These are phyloP conservation scores for Oikopleura vanhoeffeni DNA, from an alignment of 23 tunicate genomes.

Conservation along the genomic window DNA sequence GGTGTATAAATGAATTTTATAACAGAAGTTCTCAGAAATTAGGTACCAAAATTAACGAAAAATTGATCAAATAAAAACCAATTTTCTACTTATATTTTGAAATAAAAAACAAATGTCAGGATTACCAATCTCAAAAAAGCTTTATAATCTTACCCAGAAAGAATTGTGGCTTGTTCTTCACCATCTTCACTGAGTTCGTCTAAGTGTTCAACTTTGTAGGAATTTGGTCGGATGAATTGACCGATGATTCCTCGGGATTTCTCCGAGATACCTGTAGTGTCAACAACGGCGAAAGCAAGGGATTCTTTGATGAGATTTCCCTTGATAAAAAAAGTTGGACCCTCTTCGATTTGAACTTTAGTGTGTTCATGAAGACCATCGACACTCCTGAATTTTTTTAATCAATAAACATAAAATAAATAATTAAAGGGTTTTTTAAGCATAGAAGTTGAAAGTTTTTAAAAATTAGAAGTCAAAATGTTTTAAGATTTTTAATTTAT, in stretches of 20 bases:
- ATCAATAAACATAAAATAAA: too few relatives aligned
- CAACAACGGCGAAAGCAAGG: background rate
- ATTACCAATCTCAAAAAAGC: too few relatives aligned
- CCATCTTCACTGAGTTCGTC: background rate
- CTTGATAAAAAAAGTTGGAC: conserved; percentile 1
- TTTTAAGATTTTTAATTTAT: too few relatives aligned
- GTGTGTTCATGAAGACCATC: conserved; percentile 12
- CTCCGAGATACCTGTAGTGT: background rate
- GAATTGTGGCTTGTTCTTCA: background rate
- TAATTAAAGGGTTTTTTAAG: too few relatives aligned
- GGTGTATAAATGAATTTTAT: too few relatives aligned
- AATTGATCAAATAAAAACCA: background rate
- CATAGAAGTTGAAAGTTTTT: too few relatives aligned
- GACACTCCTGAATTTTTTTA: too few relatives aligned
- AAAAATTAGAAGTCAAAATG: too few relatives aligned
- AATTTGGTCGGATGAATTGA: background rate
- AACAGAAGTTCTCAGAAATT: too few relatives aligned
- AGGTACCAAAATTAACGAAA: background rate
- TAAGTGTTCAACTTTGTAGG: background rate
- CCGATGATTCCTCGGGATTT: conserved; percentile 10
- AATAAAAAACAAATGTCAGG: too few relatives aligned
- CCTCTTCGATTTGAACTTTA: conserved; percentile 4
- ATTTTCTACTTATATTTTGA: too few relatives aligned
- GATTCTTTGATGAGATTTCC: background rate
- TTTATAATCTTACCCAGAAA: conserved; percentile 10